These are phyloP conservation scores for Oreortyx pictus DNA, from an alignment of 2,797 vertebrate species.

Conservation along the genomic window DNA sequence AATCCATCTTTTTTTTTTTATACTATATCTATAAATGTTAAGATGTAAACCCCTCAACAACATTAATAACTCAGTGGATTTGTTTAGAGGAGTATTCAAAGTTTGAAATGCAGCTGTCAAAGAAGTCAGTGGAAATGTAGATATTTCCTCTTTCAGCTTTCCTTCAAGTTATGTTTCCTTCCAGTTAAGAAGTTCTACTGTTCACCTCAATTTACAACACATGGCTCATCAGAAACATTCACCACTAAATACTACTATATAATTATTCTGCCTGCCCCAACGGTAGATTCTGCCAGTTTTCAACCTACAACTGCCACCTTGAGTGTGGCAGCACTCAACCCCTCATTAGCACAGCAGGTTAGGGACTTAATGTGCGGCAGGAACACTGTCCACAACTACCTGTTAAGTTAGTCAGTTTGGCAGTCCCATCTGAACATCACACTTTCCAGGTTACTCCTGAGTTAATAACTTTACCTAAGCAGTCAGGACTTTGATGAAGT, in stretches of 20 bases:
- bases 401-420: neutral
- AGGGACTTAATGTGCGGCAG: rapidly evolving
- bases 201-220: rapidly evolving
- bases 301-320: neutral
- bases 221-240: neutral
- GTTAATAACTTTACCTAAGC: neutral
- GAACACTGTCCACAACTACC: neutral
- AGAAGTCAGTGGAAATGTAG: neutral
- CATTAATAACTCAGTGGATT: neutral
- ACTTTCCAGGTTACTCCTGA: neutral
- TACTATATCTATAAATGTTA: neutral
- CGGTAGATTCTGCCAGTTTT: rapidly evolving
- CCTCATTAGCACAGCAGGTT: neutral
- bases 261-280: neutral
- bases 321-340: neutral
- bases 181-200: neutral
- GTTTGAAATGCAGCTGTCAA: neutral
- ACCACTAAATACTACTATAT: neutral
- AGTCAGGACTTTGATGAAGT: neutral
- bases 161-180: neutral
- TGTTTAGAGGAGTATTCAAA: neutral
- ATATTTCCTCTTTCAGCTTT: neutral
- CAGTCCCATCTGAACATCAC: rapidly evolving
- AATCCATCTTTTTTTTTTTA: neutral
- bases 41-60: neutral